Percentiles rank a stretch among this genome's conserved stretches.
Conservation (phyloP, 2,113 vertebrate species). For the Oceanites oceanicus region DNA sequence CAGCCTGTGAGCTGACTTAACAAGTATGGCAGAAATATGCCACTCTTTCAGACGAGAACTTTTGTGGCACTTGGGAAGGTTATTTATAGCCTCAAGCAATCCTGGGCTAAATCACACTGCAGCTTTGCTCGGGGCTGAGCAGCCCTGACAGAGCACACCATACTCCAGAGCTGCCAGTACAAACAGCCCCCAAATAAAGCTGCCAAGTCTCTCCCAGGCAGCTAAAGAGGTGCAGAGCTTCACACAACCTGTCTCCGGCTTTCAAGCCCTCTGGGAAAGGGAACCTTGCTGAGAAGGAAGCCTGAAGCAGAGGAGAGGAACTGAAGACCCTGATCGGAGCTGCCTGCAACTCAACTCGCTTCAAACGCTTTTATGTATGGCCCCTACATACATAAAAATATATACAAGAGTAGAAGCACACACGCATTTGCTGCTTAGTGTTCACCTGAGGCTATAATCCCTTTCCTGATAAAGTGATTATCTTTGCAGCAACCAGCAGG, state of each 20-base stretch:
- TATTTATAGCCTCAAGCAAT: constrained; percentile 54
- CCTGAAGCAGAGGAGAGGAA: background rate
- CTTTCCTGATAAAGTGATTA: background rate
- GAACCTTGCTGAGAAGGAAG: background rate
- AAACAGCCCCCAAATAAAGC: constrained; percentile 17
- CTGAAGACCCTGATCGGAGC: rapidly evolving
- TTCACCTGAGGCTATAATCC: background rate
- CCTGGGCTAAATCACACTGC: background rate
- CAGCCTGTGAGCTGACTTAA: background rate
- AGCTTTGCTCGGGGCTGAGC: constrained; percentile 22
- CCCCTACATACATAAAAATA: background rate
- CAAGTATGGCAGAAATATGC: constrained; percentile 29
- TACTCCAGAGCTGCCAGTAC: background rate
- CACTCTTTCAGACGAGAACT: background rate
- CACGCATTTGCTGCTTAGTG: background rate
- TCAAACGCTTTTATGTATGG: background rate
- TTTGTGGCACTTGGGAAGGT: constrained; percentile 29
- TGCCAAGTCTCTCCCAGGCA: constrained; percentile 1
- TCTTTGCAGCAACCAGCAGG: background rate
- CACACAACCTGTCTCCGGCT: background rate
- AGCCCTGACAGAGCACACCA: background rate
- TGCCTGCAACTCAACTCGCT: background rate
- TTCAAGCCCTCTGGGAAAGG: background rate
- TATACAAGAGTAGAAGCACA: background rate
- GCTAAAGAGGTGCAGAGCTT: background rate